These are phyloP conservation scores for Vulpes vulpes DNA, from an alignment of 2,113 vertebrate genomes.

Conservation along the genomic window DNA sequence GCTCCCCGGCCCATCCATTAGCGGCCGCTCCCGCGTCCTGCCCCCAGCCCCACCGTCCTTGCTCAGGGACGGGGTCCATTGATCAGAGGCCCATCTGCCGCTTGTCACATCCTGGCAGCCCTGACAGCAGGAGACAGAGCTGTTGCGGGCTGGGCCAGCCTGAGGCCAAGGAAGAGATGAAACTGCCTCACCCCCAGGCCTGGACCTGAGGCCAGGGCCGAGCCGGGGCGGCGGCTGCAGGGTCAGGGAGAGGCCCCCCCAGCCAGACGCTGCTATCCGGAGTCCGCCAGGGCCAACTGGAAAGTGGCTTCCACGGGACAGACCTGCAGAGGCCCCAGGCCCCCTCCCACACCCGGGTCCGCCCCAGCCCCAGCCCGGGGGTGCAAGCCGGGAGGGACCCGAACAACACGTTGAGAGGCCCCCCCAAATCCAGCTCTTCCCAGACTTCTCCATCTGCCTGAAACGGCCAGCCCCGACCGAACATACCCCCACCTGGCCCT, in stretches of 20 bases:
- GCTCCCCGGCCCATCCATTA: slow-evolving; percentile 79
- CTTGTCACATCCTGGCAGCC: slow-evolving; percentile 87
- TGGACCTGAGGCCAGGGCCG: neutral
- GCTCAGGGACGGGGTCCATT: slow-evolving; percentile 93
- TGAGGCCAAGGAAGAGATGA: slow-evolving; percentile 84
- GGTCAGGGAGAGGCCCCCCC: neutral
- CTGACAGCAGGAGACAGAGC: slow-evolving; percentile 91
- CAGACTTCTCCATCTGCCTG: neutral
- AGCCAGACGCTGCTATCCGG: neutral
- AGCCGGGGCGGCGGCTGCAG: neutral
- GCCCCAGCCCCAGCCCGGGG: neutral
- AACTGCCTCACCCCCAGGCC: neutral
- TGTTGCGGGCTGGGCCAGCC: slow-evolving; percentile 85
- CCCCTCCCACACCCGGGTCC: accelerated
- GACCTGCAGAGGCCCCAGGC: neutral
- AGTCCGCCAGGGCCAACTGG: neutral
- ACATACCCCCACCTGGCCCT: neutral
- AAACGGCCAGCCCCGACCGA: neutral
- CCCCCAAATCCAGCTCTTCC: neutral
- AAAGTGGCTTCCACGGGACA: neutral
- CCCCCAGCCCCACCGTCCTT: slow-evolving; percentile 95
- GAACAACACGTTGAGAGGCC: neutral
- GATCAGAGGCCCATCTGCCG: slow-evolving; percentile 93
- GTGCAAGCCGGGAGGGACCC: neutral
- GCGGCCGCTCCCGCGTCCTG: slow-evolving; percentile 25